Evolutionary conservation across 2,797 vertebrate genomes (phyloP).

Genomic region (Netta rufina): DNA sequence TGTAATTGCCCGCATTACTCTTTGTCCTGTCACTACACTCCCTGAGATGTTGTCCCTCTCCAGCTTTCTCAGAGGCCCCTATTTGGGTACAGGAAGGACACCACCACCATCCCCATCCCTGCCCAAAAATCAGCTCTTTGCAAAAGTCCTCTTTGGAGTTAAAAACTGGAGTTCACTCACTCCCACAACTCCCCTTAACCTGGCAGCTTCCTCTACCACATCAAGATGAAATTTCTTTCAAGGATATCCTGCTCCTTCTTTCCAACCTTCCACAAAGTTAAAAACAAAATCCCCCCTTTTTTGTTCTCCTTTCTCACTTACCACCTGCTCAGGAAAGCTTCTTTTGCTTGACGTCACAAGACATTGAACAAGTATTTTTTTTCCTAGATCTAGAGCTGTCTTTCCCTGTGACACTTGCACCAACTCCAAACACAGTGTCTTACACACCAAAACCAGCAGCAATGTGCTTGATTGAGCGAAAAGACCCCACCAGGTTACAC

Average conservation of each 20-base stretch:
- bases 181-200: neutral
- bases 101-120: too few relatives aligned
- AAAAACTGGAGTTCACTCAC: too few relatives aligned
- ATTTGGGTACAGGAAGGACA: too few relatives aligned
- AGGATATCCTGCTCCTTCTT: neutral
- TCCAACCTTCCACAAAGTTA: neutral
- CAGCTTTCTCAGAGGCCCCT: too few relatives aligned
- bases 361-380: neutral
- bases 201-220: neutral
- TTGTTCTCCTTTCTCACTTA: neutral
- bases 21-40: too few relatives aligned
- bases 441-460: neutral
- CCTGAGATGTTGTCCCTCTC: too few relatives aligned
- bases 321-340: neutral
- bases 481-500: neutral
- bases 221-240: neutral
- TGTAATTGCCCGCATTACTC: too few relatives aligned
- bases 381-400: neutral
- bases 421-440: neutral
- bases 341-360: neutral
- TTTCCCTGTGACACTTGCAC: neutral
- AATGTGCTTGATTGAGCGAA: fast-evolving
- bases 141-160: too few relatives aligned
- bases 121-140: too few relatives aligned
- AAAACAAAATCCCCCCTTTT: neutral